Evolutionary conservation across 2,113 vertebrate genomes (phyloP), one percentile per base, ranked within the genome.

Genomic region (Campylomormyrus tamandua): DNA sequence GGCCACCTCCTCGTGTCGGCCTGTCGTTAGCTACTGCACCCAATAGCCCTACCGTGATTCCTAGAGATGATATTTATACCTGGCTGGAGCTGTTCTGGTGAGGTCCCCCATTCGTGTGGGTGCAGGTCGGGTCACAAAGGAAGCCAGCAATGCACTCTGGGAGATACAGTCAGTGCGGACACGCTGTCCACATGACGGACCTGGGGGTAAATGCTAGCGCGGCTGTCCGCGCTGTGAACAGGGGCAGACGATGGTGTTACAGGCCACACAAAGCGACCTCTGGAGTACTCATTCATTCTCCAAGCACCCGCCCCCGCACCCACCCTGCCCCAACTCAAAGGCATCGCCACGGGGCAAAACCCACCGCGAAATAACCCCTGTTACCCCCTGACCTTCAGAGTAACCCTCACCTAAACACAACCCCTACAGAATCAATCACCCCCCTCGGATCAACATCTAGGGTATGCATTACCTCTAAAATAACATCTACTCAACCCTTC

Each of bases 1-100:
- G 84, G 93, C 92, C 97, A 97, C 97, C 97, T 96, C 96, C 96
- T 97, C 93, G 94, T 97, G 97, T 97, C 97, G 27, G 24, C 8
- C 58, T 66, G 58, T n/a, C 24, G 3, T 66, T 66, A 66, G 58
- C 58, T 62, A n/a, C 58, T 8, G 21, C 58, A 62, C 58, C 7
- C 58, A 27, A 1, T 3, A 62, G 2, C 24, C 24, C 24, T 27
- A n/a, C 58, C 7, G 7, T 62, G 7, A 58, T 21, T 58, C 56
- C 56, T 24, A 24, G 56, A 24, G 19, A 58, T 24, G 56, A 58
- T 58, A 58, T 58, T 58, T 19, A 24, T 6, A 58, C 56, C 56
- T 19, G 56, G 56, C 2, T 53, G 5, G 52, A 53, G 17, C 17
- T 53, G 52, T 21, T 53, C 52, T 21, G 52, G 17, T 53, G 52